Conservation (phyloP, 2,888 invertebrate genomes). For the Mallateleia sp. region DNA sequence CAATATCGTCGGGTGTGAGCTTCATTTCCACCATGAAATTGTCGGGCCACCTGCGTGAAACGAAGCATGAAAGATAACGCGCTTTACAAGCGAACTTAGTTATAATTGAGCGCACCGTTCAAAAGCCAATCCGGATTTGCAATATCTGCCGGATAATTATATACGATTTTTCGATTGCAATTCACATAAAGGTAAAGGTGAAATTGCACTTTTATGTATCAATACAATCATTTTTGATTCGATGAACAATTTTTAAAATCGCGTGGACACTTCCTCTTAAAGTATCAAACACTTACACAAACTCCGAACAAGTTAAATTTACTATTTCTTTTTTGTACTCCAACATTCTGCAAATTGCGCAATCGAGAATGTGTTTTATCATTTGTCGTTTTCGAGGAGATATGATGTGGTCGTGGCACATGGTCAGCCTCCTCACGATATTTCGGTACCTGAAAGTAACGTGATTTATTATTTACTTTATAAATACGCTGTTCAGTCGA, state of each 20-base stretch:
- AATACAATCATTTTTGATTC: too few species aligned
- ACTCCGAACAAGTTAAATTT: conserved; percentile 91
- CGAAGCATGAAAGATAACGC: conserved; percentile 65
- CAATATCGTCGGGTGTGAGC: conserved; percentile 92
- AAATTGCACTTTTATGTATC: too few species aligned
- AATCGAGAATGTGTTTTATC: conserved; percentile 91
- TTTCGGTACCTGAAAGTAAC: conserved; percentile 87
- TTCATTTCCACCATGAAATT: conserved; percentile 93
- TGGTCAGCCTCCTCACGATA: conserved; percentile 89
- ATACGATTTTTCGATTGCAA: background rate
- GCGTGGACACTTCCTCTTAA: too few species aligned
- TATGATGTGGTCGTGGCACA: conserved; percentile 92
- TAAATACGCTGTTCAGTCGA: too few species aligned
- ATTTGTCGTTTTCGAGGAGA: conserved; percentile 91
- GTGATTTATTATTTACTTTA: too few species aligned
- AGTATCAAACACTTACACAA: conserved; percentile 81
- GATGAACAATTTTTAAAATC: too few species aligned
- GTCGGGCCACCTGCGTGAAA: conserved; percentile 92
- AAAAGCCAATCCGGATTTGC: background rate
- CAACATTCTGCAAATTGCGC: conserved; percentile 91
- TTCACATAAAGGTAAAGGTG: background rate
- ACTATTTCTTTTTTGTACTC: conserved; percentile 91
- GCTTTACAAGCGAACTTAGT: conserved; percentile 21
- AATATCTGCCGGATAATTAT: conserved; percentile 11
- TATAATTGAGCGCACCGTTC: conserved; percentile 22